Evolutionary conservation across 2,888 invertebrate genomes (phyloP).

Genomic region (Leptinotarsa tumamoca): DNA sequence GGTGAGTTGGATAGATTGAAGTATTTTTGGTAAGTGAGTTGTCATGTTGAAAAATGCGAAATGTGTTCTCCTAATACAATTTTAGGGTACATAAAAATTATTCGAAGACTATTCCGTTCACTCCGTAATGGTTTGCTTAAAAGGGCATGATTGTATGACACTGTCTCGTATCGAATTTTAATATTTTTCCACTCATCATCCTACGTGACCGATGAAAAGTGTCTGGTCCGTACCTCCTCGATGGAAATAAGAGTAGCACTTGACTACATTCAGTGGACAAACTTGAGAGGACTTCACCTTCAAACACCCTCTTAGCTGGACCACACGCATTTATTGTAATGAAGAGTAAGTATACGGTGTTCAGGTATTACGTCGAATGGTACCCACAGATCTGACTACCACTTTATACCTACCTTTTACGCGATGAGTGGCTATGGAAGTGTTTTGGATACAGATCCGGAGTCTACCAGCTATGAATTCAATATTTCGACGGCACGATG

Average conservation of each 20-base stretch:
- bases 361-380: constrained; percentile 31
- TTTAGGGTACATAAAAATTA: too few species aligned
- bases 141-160: not conserved
- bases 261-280: constrained; percentile 13
- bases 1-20: too few species aligned
- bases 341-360: constrained; percentile 18
- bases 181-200: constrained; percentile 19
- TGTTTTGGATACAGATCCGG: not conserved
- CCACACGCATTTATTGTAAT: constrained; percentile 34
- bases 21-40: too few species aligned
- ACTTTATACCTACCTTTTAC: constrained; percentile 13
- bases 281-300: constrained; percentile 24
- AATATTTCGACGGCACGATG: too few species aligned
- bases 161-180: constrained; percentile 4
- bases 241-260: constrained; percentile 23
- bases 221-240: constrained; percentile 15
- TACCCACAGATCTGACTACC: constrained; percentile 17
- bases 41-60: too few species aligned
- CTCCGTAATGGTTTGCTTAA: too few species aligned
- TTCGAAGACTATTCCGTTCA: too few species aligned
- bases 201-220: constrained; percentile 19
- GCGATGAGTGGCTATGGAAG: constrained; percentile 6
- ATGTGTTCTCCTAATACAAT: too few species aligned
- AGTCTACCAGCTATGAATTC: not conserved
- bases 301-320: constrained; percentile 30